Evolutionary conservation across 2,797 vertebrate species (phyloP).

Genomic region (Hyperoplus lanceolatus): DNA sequence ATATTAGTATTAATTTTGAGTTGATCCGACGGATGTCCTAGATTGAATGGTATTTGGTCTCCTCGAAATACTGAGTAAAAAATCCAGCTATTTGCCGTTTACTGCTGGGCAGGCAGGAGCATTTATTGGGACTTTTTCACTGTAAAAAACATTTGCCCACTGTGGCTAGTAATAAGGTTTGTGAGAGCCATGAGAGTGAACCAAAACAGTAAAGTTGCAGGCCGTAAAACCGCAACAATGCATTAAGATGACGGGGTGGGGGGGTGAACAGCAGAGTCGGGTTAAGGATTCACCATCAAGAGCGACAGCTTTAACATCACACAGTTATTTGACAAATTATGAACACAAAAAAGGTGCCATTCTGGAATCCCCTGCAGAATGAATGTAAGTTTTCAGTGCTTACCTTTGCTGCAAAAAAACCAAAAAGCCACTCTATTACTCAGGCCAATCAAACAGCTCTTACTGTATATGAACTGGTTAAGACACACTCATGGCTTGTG

Average conservation of each 20-base stretch:
- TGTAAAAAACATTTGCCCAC: neutral
- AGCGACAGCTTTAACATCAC: neutral
- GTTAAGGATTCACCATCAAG: neutral
- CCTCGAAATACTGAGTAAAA: neutral
- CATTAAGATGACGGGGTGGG: neutral
- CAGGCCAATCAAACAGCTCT: conserved; percentile 63
- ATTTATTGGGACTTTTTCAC: neutral
- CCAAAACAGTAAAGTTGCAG: neutral
- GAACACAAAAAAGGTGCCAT: too few relatives aligned
- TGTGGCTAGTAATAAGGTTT: neutral
- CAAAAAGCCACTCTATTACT: conserved; percentile 69
- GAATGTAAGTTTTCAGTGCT: neutral
- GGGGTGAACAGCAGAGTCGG: neutral
- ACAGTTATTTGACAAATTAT: neutral
- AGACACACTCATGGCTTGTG: conserved; percentile 61
- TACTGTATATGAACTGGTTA: conserved; percentile 61
- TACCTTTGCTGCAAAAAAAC: conserved; percentile 54
- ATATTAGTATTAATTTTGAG: neutral
- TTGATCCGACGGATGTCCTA: neutral
- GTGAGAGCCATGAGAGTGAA: neutral
- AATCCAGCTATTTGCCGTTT: neutral
- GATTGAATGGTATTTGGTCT: neutral
- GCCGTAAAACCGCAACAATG: neutral
- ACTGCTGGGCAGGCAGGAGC: neutral
- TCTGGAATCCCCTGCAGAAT: neutral